Percentiles rank a stretch among this genome's conserved stretches.
These are phyloP conservation scores for Ennomos erosarius DNA, from an alignment of 2,888 invertebrate species.

Conservation along the genomic window DNA sequence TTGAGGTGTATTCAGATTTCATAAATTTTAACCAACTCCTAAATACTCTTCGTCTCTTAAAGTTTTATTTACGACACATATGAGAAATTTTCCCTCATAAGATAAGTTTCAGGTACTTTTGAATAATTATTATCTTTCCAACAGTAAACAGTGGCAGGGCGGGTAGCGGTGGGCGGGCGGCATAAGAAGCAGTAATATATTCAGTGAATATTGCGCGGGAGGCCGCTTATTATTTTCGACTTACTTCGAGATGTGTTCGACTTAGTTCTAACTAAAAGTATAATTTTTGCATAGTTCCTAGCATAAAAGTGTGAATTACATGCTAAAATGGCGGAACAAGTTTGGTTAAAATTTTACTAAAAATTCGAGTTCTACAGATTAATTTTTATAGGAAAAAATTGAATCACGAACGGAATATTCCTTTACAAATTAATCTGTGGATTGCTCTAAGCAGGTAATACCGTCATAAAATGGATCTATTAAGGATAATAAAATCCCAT, in stretches of 20 bases:
- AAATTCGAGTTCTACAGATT: no score
- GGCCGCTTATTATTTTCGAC: conserved; percentile 80
- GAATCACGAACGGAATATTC: no score
- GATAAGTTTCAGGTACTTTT: conserved; percentile 4
- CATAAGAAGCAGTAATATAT: conserved; percentile 63
- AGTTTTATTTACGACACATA: conserved; percentile 7
- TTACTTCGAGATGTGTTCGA: conserved; percentile 58
- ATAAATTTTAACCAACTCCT: conserved; percentile 8
- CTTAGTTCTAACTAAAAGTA: conserved; percentile 31
- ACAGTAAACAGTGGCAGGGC: conserved; percentile 5
- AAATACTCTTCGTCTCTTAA: conserved; percentile 10
- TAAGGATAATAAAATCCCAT: no score
- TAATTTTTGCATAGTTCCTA: no score
- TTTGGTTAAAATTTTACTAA: no score
- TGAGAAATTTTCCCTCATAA: conserved; percentile 15
- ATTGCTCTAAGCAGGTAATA: no score
- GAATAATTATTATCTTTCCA: conserved; percentile 15
- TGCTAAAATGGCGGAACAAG: no score
- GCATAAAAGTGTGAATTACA: no score
- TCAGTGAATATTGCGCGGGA: conserved; percentile 78
- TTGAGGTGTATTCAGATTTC: background rate
- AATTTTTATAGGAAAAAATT: no score
- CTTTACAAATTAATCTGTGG: no score
- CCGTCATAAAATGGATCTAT: no score
- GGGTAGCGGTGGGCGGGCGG: conserved; percentile 8